Base-by-base conservation (phyloP, 2,888 invertebrate species). In the Tachina lurida region DNA sequence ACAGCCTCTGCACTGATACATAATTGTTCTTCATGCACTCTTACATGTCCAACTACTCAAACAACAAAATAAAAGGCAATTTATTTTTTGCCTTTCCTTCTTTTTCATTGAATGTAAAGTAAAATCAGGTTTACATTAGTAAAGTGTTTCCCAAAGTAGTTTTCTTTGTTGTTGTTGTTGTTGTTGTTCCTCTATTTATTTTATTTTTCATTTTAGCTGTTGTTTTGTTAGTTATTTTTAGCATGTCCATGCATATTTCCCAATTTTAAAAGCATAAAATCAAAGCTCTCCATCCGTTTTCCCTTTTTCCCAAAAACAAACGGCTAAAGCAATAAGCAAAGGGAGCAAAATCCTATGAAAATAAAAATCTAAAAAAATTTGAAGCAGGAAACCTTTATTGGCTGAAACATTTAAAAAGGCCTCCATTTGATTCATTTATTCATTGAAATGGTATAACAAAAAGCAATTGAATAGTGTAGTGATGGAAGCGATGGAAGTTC, bases 111-210 rank as follows among this genome's bases (percentile, higher is more conserved):
- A 68, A 62, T 31, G 17, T 10, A 49, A n/a, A 43, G n/a, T 1
- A n/a, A 81, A 77, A 77, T 78, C 78, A 68, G 81, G 76, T 83
- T 73, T 80, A 63, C 75, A 86, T 79, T 79, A 83, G 86, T 76
- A 71, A 79, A 79, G 79, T 83, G 76, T 75, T 83, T 86, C 81
- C 83, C 73, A 83, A 83, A 83, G 76, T 76, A 76, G 76, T 73
- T 77, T 73, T 54, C 71, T 70, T 73, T 52, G 41, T 17, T 71
- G 60, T 43, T 39, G 22, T 47, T 62, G 19, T 22, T 56, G 22
- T 31, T 58, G 15, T 22, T 47, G 45, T n/a, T 67, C 10, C 7
- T 1, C 31, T 31, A 31, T 31, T 31, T 31, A 31, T 31, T 31
- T 31, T 31, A 7, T 31, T 7, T 31, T 31, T 5, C 31, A 31